These are phyloP conservation scores for Timema podura DNA, from an alignment of 2,888 invertebrate species.

Conservation along the genomic window DNA sequence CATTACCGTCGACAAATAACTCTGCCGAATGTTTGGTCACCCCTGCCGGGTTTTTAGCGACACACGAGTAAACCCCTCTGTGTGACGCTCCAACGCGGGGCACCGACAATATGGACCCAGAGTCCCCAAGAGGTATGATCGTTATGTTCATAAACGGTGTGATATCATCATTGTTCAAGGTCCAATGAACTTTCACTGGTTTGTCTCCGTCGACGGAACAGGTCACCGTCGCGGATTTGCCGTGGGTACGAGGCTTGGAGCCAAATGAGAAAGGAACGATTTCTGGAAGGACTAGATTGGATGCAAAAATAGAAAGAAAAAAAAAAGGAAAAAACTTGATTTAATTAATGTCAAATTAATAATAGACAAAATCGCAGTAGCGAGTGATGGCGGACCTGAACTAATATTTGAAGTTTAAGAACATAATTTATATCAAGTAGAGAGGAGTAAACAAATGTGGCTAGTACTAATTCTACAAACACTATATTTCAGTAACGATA, in stretches of 20 bases:
- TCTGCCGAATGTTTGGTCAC: slow-evolving; percentile 47
- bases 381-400: no score
- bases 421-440: no score
- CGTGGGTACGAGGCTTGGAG: slow-evolving; percentile 56
- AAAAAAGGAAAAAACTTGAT: not conserved
- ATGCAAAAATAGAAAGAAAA: not conserved
- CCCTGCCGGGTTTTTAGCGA: slow-evolving; percentile 53
- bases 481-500: no score
- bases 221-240: slow-evolving; percentile 51
- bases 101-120: slow-evolving; percentile 57
- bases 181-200: slow-evolving; percentile 70
- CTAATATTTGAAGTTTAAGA: no score
- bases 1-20: slow-evolving; percentile 52
- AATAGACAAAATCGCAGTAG: not conserved
- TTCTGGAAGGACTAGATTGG: slow-evolving; percentile 48
- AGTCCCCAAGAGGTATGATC: slow-evolving; percentile 46
- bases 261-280: slow-evolving; percentile 55
- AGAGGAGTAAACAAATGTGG: no score
- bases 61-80: slow-evolving; percentile 56
- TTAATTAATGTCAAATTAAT: not conserved
- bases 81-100: slow-evolving; percentile 52
- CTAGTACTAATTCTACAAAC: no score
- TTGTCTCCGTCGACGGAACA: slow-evolving; percentile 64
- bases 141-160: slow-evolving; percentile 19
- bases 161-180: slow-evolving; percentile 55